These are phyloP conservation scores for Aspiorhynchus laticeps DNA, from an alignment of 2,113 vertebrate species.

Conservation along the genomic window DNA sequence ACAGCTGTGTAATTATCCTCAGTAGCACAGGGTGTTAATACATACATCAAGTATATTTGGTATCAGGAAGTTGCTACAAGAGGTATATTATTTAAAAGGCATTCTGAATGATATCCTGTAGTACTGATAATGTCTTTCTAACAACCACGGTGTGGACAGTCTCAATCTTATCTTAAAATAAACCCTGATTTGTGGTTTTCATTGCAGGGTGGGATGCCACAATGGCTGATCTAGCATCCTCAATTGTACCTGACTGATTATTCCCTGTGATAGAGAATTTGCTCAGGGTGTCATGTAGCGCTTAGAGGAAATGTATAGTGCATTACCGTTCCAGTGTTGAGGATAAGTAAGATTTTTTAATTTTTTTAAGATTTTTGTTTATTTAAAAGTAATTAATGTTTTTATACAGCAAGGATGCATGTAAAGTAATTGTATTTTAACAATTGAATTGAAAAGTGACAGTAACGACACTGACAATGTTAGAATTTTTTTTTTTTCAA, in stretches of 20 bases:
- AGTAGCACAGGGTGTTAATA: not conserved
- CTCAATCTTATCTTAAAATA: not conserved
- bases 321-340: too few relatives aligned
- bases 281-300: not conserved
- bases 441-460: not conserved
- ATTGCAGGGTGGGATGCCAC: not conserved
- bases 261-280: not conserved
- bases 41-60: not conserved
- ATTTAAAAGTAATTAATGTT: not conserved
- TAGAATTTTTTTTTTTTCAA: too few relatives aligned
- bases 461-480: not conserved
- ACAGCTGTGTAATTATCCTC: conserved; percentile 31
- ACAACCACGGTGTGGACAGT: not conserved
- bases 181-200: not conserved
- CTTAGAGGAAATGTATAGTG: too few relatives aligned
- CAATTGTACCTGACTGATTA: not conserved
- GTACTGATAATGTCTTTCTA: not conserved
- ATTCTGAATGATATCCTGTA: conserved; percentile 1
- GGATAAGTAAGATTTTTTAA: too few relatives aligned
- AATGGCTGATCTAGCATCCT: not conserved
- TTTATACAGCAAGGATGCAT: not conserved
- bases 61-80: conserved; percentile 6
- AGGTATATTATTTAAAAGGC: not conserved
- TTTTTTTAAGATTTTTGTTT: not conserved
- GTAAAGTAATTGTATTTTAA: too few relatives aligned